These are phyloP conservation scores for Xerus rutilus DNA, from an alignment of 2,797 vertebrate genomes.

Conservation along the genomic window DNA sequence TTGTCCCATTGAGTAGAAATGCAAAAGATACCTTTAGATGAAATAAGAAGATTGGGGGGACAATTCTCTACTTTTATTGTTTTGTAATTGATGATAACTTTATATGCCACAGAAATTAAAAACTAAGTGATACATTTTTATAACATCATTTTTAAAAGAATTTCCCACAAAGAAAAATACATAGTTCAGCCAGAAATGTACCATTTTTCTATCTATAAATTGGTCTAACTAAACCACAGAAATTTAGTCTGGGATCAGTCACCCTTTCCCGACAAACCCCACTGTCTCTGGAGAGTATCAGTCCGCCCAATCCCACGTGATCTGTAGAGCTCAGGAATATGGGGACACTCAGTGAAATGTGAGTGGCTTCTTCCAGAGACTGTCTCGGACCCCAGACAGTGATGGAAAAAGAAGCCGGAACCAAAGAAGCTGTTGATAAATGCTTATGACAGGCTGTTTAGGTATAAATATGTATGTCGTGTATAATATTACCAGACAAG, in stretches of 20 bases:
- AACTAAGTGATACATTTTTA: not conserved
- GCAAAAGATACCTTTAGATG: slow-evolving; percentile 15
- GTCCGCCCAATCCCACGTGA: rapidly evolving
- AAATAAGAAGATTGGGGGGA: not conserved
- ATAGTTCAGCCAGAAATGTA: not conserved
- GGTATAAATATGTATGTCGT: not conserved
- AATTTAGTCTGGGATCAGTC: not conserved
- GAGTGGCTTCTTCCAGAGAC: not conserved
- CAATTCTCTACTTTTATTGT: not conserved
- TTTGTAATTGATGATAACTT: slow-evolving; percentile 3
- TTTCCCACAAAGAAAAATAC: not conserved
- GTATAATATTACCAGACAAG: not conserved
- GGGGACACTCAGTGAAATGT: no score
- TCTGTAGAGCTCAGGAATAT: not conserved
- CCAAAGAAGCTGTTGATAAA: not conserved
- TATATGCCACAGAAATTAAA: not conserved
- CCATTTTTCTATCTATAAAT: not conserved
- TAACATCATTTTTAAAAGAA: not conserved
- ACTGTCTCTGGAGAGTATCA: not conserved
- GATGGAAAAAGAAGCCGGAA: not conserved
- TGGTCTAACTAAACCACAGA: not conserved
- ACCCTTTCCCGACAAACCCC: not conserved
- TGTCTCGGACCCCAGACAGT: not conserved
- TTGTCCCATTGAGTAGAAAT: not conserved
- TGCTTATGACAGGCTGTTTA: not conserved